Evolutionary conservation across 2,797 vertebrate genomes (phyloP).

Genomic region (Hypotaenidia okinawae): DNA sequence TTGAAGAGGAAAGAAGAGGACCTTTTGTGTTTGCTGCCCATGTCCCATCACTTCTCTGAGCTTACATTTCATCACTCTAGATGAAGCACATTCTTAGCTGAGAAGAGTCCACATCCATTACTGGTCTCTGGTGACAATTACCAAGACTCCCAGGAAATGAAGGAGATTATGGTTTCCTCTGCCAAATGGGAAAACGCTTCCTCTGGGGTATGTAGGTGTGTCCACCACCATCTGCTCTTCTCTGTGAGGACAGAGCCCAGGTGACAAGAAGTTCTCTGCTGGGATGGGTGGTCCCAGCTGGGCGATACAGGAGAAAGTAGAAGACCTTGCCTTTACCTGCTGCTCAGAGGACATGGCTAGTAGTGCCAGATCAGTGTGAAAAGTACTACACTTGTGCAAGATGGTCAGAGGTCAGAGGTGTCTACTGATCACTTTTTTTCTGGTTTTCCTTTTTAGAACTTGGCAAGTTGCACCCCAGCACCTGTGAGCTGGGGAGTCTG

Average conservation of each 20-base stretch:
- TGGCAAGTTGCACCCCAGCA: too few species aligned
- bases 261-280: not conserved
- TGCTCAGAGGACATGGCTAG: not conserved
- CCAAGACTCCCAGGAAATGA: not conserved
- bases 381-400: not conserved
- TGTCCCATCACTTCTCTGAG: not conserved
- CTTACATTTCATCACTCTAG: not conserved
- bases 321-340: not conserved
- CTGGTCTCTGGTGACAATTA: not conserved
- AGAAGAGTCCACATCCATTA: not conserved
- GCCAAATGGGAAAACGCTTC: not conserved
- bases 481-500: not conserved
- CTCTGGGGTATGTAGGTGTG: not conserved
- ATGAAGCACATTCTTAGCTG: not conserved
- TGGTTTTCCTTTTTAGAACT: too few species aligned
- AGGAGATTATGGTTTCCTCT: not conserved
- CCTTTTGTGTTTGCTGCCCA: not conserved
- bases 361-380: not conserved
- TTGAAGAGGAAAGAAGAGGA: not conserved
- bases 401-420: fast-evolving
- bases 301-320: not conserved
- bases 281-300: not conserved
- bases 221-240: not conserved
- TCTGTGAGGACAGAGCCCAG: not conserved
- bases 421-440: too few species aligned